These are phyloP conservation scores for Holothuria glaberrima DNA, from an alignment of 35 echinoderm and acorn worm species.

Conservation along the genomic window DNA sequence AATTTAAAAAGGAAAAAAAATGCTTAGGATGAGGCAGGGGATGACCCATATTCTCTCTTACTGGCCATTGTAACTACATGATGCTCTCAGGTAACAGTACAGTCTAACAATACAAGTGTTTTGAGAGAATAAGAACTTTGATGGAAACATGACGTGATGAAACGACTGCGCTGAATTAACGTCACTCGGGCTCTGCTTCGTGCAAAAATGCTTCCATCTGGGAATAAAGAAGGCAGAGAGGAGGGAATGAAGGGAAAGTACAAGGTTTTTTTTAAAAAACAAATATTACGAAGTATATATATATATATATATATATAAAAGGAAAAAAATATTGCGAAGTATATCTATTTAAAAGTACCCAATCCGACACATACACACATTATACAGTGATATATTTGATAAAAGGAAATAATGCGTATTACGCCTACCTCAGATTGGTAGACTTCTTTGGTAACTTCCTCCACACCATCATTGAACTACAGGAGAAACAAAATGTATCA, in stretches of 20 bases:
- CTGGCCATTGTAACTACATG: neutral
- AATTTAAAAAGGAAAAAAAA: neutral
- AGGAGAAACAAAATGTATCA: conserved; percentile 26
- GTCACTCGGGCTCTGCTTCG: conserved; percentile 25
- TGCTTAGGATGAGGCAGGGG: neutral
- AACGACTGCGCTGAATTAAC: neutral
- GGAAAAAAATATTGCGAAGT: no score
- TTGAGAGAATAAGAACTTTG: conserved; percentile 16
- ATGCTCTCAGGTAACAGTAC: neutral
- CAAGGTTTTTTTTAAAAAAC: neutral
- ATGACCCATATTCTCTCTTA: conserved; percentile 2
- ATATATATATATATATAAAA: no score
- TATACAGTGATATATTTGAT: conserved; percentile 24
- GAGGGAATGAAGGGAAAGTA: conserved; percentile 20
- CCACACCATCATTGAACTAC: conserved; percentile 31
- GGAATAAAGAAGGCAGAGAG: conserved; percentile 4
- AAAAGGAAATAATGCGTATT: neutral
- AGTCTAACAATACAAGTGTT: neutral
- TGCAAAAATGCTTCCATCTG: conserved; percentile 31
- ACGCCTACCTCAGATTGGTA: conserved; percentile 34
- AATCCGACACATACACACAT: conserved; percentile 8
- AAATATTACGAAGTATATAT: neutral
- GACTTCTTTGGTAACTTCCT: conserved; percentile 23
- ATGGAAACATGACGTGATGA: conserved; percentile 13
- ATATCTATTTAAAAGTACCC: neutral